Conservation (phyloP, 2,888 invertebrate genomes). For the Sphinx pinastri region DNA sequence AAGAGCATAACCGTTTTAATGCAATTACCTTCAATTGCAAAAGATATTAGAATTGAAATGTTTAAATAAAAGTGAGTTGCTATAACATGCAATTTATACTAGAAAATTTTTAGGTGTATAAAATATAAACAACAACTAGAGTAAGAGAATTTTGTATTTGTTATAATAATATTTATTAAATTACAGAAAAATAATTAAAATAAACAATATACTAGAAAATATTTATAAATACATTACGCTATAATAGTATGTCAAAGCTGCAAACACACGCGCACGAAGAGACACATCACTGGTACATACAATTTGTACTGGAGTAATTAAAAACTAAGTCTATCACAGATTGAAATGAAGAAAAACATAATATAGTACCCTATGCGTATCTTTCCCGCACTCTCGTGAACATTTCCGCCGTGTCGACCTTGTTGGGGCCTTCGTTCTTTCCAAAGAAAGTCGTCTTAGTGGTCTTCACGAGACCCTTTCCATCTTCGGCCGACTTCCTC, state of each 20-base stretch:
- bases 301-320: constrained; percentile 20
- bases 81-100: not conserved
- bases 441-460: constrained; percentile 84
- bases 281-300: constrained; percentile 21
- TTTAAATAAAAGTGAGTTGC: too few relatives aligned
- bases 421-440: constrained; percentile 74
- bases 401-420: constrained; percentile 76
- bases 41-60: too few relatives aligned
- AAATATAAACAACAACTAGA: not conserved
- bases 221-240: constrained; percentile 15
- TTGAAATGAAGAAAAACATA: constrained; percentile 37
- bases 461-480: constrained; percentile 81
- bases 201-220: constrained; percentile 11
- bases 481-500: constrained; percentile 82
- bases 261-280: constrained; percentile 20
- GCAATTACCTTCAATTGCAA: too few relatives aligned
- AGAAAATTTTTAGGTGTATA: not conserved
- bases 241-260: constrained; percentile 9
- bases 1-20: too few relatives aligned
- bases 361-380: constrained; percentile 55
- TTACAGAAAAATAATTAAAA: not conserved
- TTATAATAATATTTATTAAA: not conserved
- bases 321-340: constrained; percentile 48
- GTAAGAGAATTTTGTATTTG: not conserved
- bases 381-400: constrained; percentile 73